Evolutionary conservation across 2,888 invertebrate genomes (phyloP).

Genomic region (Euplexia lucipara): DNA sequence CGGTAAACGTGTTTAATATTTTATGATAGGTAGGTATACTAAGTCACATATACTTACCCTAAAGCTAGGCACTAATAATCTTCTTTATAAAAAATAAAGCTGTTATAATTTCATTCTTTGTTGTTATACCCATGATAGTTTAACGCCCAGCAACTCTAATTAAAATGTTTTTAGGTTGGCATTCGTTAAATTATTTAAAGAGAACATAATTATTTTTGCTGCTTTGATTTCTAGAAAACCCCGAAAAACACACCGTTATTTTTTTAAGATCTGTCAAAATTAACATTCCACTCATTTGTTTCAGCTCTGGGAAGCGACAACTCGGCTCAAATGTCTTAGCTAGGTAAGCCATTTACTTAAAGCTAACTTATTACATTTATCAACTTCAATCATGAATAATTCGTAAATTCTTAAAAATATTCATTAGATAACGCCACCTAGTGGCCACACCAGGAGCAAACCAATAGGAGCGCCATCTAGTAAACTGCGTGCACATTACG

Average conservation of each 20-base stretch:
- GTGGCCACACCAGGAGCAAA: not conserved
- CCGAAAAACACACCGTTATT: not conserved
- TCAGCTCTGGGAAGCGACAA: slow-evolving; percentile 95
- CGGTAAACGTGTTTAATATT: no score
- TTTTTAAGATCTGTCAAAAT: slow-evolving; percentile 4
- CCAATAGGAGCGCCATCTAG: slow-evolving; percentile 76
- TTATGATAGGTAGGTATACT: no score
- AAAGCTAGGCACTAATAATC: no score
- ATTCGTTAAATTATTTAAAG: slow-evolving; percentile 11
- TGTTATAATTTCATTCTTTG: no score
- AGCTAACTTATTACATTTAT: no score
- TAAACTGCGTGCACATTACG: slow-evolving; percentile 23
- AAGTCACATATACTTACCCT: no score
- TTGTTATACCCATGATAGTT: not conserved
- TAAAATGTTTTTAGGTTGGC: slow-evolving; percentile 15
- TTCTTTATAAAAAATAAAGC: no score
- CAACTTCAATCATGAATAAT: no score
- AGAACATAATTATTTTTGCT: slow-evolving; percentile 13
- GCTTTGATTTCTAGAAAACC: not conserved
- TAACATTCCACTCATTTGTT: slow-evolving; percentile 77
- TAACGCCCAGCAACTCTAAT: not conserved
- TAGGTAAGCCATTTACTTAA: slow-evolving; percentile 89
- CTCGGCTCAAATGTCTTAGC: slow-evolving; percentile 97
- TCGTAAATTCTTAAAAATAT: not conserved
- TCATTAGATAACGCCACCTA: slow-evolving; percentile 32